These are phyloP conservation scores for Sarcoramphus papa DNA, from an alignment of 2,797 vertebrate species.

Conservation along the genomic window DNA sequence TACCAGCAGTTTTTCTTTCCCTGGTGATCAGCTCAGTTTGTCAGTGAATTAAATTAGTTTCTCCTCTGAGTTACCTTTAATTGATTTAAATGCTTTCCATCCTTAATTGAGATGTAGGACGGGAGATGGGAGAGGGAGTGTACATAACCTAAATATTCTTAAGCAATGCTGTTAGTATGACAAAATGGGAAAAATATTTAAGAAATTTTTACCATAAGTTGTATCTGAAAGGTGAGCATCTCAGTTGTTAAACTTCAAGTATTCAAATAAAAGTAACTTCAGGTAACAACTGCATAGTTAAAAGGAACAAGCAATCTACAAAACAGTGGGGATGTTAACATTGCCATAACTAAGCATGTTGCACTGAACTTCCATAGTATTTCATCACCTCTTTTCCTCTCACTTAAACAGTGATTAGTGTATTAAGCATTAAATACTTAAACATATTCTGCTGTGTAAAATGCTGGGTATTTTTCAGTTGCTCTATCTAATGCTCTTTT, in stretches of 20 bases:
- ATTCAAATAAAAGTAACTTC: neutral
- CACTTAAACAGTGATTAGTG: neutral
- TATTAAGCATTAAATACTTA: neutral
- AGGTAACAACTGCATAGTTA: neutral
- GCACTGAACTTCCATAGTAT: neutral
- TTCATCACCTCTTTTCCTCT: neutral
- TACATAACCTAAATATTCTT: neutral
- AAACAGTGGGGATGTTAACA: neutral
- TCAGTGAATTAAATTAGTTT: slow-evolving; percentile 11
- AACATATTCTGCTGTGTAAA: neutral
- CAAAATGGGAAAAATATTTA: neutral
- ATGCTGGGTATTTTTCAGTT: neutral
- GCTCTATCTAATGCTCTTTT: neutral
- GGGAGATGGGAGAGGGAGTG: neutral
- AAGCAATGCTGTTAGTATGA: neutral
- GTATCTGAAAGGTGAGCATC: neutral
- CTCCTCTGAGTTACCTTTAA: neutral
- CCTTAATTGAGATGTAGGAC: neutral
- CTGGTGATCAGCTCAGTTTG: neutral
- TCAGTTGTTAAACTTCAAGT: neutral
- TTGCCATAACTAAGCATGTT: neutral
- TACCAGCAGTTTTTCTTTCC: neutral
- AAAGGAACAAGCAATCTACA: neutral
- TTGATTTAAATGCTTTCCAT: neutral
- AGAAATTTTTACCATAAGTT: neutral